Conservation (phyloP, 2,113 vertebrate genomes). For the Uropsilus gracilis region DNA sequence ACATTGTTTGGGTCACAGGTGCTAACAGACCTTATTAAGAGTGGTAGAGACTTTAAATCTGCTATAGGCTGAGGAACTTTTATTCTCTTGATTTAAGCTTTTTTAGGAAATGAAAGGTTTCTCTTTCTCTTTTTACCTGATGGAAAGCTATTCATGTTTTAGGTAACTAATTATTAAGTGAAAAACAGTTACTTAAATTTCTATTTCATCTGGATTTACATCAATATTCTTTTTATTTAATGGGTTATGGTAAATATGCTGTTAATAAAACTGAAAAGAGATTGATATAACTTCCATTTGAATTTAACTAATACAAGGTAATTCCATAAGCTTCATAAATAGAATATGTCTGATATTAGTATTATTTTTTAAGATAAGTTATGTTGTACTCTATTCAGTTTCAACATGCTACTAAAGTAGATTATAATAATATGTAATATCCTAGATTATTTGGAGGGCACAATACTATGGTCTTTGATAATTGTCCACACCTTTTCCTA, state of each 20-base stretch:
- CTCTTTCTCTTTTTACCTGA: neutral
- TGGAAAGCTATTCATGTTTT: neutral
- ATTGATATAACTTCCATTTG: neutral
- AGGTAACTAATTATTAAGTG: conserved; percentile 18
- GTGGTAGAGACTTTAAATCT: neutral
- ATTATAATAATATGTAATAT: no score
- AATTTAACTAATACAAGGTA: neutral
- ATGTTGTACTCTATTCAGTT: neutral
- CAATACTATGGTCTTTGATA: neutral
- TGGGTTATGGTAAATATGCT: neutral
- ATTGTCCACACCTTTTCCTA: neutral
- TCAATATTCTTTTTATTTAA: conserved; percentile 15
- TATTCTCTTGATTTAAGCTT: neutral
- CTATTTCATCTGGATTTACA: neutral
- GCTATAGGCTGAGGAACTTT: neutral
- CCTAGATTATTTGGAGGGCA: neutral
- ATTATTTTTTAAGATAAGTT: neutral
- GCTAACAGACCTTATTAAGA: neutral
- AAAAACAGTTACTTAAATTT: conserved; percentile 12
- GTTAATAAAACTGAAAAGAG: neutral
- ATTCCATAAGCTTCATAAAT: neutral
- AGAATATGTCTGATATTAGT: neutral
- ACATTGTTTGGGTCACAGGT: neutral
- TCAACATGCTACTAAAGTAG: neutral
- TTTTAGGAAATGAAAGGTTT: neutral